Evolutionary conservation across 1,140 invertebrate species (phyloP).

Genomic region (Penaeus vannamei): DNA sequence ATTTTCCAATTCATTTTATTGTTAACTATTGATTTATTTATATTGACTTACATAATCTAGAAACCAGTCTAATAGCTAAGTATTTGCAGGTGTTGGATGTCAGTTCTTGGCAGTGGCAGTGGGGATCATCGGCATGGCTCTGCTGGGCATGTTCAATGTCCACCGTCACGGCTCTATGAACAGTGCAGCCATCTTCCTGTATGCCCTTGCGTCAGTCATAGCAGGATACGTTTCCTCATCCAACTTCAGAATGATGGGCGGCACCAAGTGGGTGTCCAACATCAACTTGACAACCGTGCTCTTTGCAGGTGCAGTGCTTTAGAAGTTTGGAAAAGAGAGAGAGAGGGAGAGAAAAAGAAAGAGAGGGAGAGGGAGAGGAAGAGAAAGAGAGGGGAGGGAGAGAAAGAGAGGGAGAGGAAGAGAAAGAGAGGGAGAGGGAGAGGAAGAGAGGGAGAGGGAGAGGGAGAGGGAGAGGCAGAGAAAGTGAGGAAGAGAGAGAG

Average conservation of each 20-base stretch:
- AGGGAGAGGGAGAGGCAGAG: too few species aligned
- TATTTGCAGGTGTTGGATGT: slow-evolving; percentile 72
- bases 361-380: too few species aligned
- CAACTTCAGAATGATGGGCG: slow-evolving; percentile 74
- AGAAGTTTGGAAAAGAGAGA: too few species aligned
- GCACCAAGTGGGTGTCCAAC: slow-evolving; percentile 75
- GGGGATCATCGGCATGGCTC: slow-evolving; percentile 74
- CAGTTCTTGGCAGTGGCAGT: slow-evolving; percentile 74
- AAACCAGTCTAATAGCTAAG: not conserved
- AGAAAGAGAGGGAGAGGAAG: too few species aligned
- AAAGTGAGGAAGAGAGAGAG: too few species aligned
- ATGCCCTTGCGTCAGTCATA: slow-evolving; percentile 75
- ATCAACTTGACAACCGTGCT: slow-evolving; percentile 75
- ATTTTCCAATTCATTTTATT: not conserved
- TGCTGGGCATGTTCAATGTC: slow-evolving; percentile 75
- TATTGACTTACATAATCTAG: not conserved
- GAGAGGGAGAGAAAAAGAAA: too few species aligned
- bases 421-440: too few species aligned
- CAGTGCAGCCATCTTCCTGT: slow-evolving; percentile 74
- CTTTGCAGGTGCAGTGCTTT: slow-evolving; percentile 72
- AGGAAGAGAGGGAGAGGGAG: too few species aligned
- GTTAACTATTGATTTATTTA: not conserved
- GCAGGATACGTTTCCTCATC: slow-evolving; percentile 74
- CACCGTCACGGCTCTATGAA: slow-evolving; percentile 75
- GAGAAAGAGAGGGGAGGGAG: too few species aligned